Evolutionary conservation across 2,797 vertebrate genomes (phyloP).

Genomic region (Malacoraja senta): DNA sequence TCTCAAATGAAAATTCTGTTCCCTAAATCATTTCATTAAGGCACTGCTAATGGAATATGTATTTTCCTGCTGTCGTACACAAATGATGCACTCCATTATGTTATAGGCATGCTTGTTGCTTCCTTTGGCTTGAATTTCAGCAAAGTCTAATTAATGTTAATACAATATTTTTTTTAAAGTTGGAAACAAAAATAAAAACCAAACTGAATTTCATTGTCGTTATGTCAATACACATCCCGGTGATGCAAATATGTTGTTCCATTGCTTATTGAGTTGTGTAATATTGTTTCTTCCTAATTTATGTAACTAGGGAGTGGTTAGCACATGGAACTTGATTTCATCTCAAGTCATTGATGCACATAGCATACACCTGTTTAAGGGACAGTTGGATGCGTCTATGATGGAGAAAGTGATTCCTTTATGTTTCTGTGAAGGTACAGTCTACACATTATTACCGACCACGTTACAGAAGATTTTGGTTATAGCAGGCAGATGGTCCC

Average conservation of each 20-base stretch:
- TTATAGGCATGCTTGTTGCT: neutral
- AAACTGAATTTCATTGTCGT: no score
- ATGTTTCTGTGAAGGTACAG: no score
- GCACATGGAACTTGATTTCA: no score
- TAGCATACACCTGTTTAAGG: neutral
- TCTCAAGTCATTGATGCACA: neutral
- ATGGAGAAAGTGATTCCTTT: neutral
- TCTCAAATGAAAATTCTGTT: neutral
- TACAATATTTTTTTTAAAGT: neutral
- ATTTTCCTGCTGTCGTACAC: neutral
- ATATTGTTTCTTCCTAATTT: neutral
- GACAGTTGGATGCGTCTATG: neutral
- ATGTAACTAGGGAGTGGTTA: neutral
- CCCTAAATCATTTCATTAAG: neutral
- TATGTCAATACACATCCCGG: neutral
- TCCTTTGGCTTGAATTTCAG: neutral
- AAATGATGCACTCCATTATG: neutral
- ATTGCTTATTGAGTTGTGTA: neutral
- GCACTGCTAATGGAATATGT: neutral
- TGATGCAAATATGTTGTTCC: neutral
- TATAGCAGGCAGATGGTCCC: no score
- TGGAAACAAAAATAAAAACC: no score
- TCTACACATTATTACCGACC: no score
- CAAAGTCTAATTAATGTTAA: neutral
- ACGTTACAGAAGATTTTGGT: no score